Conservation (phyloP, 2,888 invertebrate genomes). For the Lasius fuliginosus region DNA sequence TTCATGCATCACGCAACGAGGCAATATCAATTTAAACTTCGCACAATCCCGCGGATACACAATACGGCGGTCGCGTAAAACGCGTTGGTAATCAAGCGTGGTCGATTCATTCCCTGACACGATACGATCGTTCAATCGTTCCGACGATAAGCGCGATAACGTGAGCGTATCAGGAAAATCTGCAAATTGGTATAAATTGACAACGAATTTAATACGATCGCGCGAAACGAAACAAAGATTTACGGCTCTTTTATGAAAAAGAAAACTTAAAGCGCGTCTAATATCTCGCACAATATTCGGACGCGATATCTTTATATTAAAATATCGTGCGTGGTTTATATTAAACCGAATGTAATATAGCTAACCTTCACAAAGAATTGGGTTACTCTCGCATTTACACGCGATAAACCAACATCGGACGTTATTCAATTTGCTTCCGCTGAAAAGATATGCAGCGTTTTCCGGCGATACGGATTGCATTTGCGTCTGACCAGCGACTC, state of each 20-base stretch:
- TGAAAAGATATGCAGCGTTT: not conserved
- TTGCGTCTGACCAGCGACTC: not conserved
- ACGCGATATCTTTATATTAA: slow-evolving; percentile 37
- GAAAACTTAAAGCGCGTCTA: slow-evolving; percentile 13
- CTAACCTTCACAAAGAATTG: not conserved
- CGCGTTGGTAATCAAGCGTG: slow-evolving; percentile 24
- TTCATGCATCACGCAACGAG: slow-evolving; percentile 30
- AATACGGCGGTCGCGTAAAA: slow-evolving; percentile 33
- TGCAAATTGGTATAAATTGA: slow-evolving; percentile 40
- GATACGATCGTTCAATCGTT: slow-evolving; percentile 21
- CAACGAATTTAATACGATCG: slow-evolving; percentile 9
- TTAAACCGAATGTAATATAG: slow-evolving; percentile 16
- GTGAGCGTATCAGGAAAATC: slow-evolving; percentile 1
- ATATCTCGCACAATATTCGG: not conserved
- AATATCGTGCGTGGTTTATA: slow-evolving; percentile 21
- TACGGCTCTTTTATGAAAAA: not conserved
- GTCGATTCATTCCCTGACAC: not conserved
- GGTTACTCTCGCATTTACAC: not conserved
- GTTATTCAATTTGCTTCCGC: slow-evolving; percentile 32
- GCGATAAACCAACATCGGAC: slow-evolving; percentile 14
- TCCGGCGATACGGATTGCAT: not conserved
- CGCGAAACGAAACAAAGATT: not conserved
- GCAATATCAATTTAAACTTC: slow-evolving; percentile 64
- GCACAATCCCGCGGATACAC: slow-evolving; percentile 19
- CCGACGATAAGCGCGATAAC: slow-evolving; percentile 14